Conservation (phyloP, 2,113 vertebrate species). For the Epinephelus moara region DNA sequence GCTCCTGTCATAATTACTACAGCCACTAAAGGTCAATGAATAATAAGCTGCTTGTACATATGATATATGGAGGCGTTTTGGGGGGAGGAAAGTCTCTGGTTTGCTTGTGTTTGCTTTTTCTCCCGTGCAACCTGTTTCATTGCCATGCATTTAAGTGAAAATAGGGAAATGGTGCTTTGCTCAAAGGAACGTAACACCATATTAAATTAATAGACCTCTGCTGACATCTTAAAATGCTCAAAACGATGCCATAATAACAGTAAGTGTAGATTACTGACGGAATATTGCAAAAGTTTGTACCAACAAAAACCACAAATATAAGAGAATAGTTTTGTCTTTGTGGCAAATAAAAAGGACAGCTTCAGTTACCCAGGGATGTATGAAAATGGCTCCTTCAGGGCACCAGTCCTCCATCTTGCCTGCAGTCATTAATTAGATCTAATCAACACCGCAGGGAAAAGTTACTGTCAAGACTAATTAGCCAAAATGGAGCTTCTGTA, state of each 20-base stretch:
- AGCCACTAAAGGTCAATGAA: no score
- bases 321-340: constrained; percentile 33
- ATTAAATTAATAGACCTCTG: constrained; percentile 12
- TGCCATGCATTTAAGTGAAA: constrained; percentile 30
- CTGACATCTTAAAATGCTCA: not conserved
- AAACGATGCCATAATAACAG: not conserved
- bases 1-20: no score
- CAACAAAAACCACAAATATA: not conserved
- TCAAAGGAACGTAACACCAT: constrained; percentile 22
- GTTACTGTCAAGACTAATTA: constrained; percentile 79
- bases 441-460: constrained; percentile 79
- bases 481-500: constrained; percentile 74
- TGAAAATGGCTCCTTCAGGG: constrained; percentile 60
- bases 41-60: no score
- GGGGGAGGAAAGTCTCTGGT: not conserved
- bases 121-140: constrained; percentile 17
- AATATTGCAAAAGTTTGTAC: constrained; percentile 2
- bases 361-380: constrained; percentile 60
- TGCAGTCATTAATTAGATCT: constrained; percentile 82
- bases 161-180: constrained; percentile 24
- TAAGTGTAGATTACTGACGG: not conserved
- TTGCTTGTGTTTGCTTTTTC: constrained; percentile 31
- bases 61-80: no score
- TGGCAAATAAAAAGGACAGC: constrained; percentile 33
- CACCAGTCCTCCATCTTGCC: constrained; percentile 66